Evolutionary conservation across 2,888 invertebrate genomes (phyloP), one percentile per base, ranked within the genome.

Genomic region (Sarcophaga variegata): DNA sequence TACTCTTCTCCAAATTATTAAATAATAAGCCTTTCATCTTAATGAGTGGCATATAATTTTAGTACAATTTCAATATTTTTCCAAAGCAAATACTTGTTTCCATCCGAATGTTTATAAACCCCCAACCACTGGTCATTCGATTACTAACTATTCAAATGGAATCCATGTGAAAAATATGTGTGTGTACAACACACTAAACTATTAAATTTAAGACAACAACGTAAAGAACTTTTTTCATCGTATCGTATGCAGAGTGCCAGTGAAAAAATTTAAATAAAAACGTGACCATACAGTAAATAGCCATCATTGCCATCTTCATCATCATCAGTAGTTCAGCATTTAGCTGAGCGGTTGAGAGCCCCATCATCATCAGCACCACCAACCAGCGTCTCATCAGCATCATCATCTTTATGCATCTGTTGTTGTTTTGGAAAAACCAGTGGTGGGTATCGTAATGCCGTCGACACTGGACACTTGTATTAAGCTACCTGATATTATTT

Each of bases 391-490:
- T 62, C 22, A 20, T 5, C 47, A 60, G 2, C 63, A 22, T 75
- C 64, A 66, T 76, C 67, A 45, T 54, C 54, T 70, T 20, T 70
- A 14, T 64, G 60, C 62, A 85, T 74, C 78, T 70, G 67, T n/a
- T 72, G 37, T 37, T 37, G 37, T 10, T 37, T 37, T 37, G 59
- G 63, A 54, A 62, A 63, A 87, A 81, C 49, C 83, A 87, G 84
- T 84, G 83, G 83, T 84, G 86, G 84, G 78, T 84, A 87, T 87
- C 83, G 78, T 81, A 83, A 79, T 89, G 90, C 89, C 90, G 90
- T 90, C 90, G 88, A 89, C 86, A 87, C 90, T 88, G 92, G 91
- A 92, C 91, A 92, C 91, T 91, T 92, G 92, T 91, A 89, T 90
- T 37, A 89, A 85, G 90, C 90, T 89, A 91, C 90, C 90, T 89